A percentile compares a stretch with the other conserved stretches of the same genome.
Evolutionary conservation across 1,140 invertebrate genomes (phyloP).

Genomic region (Acromyrmex echinatior): DNA sequence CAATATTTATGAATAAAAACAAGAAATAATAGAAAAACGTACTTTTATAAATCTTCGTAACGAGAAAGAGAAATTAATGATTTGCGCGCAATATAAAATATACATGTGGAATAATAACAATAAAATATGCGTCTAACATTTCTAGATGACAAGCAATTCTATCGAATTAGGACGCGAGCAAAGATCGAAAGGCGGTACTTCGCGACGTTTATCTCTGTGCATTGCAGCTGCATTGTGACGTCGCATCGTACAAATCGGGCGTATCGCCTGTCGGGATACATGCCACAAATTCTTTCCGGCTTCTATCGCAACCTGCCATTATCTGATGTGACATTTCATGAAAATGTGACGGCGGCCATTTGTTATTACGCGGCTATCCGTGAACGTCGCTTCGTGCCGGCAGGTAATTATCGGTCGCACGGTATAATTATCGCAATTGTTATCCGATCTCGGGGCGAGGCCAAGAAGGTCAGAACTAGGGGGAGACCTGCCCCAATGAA

Average conservation of each 20-base stretch:
- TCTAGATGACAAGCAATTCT: slow-evolving; percentile 35
- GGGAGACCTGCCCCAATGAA: slow-evolving; percentile 27
- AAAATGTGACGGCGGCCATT: slow-evolving; percentile 81
- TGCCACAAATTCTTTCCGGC: slow-evolving; percentile 60
- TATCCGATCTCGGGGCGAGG: slow-evolving; percentile 74
- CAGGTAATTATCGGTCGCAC: slow-evolving; percentile 82
- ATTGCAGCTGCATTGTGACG: slow-evolving; percentile 48
- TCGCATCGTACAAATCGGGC: slow-evolving; percentile 29
- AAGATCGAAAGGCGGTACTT: slow-evolving; percentile 51
- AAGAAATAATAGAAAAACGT: neutral
- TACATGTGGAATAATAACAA: neutral
- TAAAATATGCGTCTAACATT: neutral
- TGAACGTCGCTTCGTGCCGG: slow-evolving; percentile 66
- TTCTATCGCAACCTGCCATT: slow-evolving; percentile 76
- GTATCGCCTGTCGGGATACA: slow-evolving; percentile 31
- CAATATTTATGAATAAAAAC: neutral
- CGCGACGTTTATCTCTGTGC: slow-evolving; percentile 36
- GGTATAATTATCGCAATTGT: slow-evolving; percentile 83
- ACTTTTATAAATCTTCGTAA: neutral
- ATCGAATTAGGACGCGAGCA: slow-evolving; percentile 58
- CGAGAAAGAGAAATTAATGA: neutral
- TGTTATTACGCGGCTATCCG: slow-evolving; percentile 73
- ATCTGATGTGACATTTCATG: slow-evolving; percentile 84
- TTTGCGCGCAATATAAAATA: neutral
- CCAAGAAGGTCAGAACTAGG: slow-evolving; percentile 62